These are phyloP conservation scores for Dolichallabes microphthalmus DNA, from an alignment of 2,113 vertebrate species.

Conservation along the genomic window DNA sequence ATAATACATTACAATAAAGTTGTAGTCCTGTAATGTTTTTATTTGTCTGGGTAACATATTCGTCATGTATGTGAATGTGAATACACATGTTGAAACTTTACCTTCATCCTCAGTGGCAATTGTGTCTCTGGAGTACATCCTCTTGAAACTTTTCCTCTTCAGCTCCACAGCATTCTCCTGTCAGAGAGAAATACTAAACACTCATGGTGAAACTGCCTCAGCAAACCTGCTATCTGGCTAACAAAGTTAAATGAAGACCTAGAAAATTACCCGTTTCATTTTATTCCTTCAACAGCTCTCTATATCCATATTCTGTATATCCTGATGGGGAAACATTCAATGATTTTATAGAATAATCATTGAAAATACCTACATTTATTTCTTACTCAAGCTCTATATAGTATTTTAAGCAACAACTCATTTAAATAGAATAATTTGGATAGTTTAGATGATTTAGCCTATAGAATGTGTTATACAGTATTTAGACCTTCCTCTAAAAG, in stretches of 20 bases:
- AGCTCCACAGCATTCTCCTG: slow-evolving; percentile 78
- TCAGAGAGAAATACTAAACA: not conserved
- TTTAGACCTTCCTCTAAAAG: not conserved
- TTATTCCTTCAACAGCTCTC: not conserved
- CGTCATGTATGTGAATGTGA: not conserved
- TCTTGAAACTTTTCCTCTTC: slow-evolving; percentile 85
- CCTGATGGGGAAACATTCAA: not conserved
- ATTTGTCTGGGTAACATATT: not conserved
- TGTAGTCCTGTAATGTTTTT: not conserved
- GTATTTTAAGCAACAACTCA: too few relatives aligned
- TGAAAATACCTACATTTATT: not conserved
- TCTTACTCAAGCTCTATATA: not conserved
- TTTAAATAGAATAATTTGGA: not conserved
- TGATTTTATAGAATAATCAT: not conserved
- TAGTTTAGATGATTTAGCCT: not conserved
- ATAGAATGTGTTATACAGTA: too few relatives aligned
- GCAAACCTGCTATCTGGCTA: too few relatives aligned
- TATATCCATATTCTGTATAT: not conserved
- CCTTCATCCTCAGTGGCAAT: slow-evolving; percentile 85
- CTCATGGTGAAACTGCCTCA: not conserved
- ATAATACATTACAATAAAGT: too few relatives aligned
- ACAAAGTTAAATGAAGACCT: too few relatives aligned
- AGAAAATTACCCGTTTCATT: not conserved
- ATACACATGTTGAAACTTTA: slow-evolving; percentile 54
- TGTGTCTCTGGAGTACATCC: slow-evolving; percentile 84